These are phyloP conservation scores for Plumapathes pennacea DNA, from an alignment of 92 coral and sea anemone species.

Conservation along the genomic window DNA sequence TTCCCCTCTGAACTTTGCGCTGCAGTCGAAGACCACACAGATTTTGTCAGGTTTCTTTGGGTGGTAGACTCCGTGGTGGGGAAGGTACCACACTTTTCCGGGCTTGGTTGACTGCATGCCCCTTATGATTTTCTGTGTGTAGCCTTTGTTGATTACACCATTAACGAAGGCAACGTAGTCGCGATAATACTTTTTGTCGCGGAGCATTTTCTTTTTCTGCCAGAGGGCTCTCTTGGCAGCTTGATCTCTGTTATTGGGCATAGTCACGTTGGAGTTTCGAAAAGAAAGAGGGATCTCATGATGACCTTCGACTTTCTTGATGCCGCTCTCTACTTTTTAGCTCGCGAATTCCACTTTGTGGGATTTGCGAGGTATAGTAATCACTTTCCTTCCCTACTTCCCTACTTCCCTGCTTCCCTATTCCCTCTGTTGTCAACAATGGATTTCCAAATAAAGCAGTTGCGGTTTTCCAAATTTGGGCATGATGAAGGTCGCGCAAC, in stretches of 20 bases:
- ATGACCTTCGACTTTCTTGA: slow-evolving; percentile 30
- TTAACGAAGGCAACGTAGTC: slow-evolving; percentile 38
- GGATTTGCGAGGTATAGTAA: no score
- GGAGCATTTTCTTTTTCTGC: slow-evolving; percentile 40
- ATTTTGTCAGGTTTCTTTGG: slow-evolving; percentile 51
- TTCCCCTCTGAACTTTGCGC: slow-evolving; percentile 36
- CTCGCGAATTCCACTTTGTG: no score
- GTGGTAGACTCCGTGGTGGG: slow-evolving; percentile 56
- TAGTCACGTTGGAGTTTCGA: slow-evolving; percentile 15
- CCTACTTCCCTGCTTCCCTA: no score
- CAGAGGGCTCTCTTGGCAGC: slow-evolving; percentile 38
- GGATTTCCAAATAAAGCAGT: no score
- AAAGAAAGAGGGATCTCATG: slow-evolving; percentile 53
- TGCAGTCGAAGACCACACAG: slow-evolving; percentile 63
- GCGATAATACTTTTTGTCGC: slow-evolving; percentile 10
- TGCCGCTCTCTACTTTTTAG: slow-evolving; percentile 12
- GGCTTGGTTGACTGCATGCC: background rate
- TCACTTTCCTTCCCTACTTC: no score
- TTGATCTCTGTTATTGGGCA: slow-evolving; percentile 45
- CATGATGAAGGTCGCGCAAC: no score
- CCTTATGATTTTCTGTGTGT: slow-evolving; percentile 34
- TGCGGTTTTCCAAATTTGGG: no score
- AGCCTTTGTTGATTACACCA: slow-evolving; percentile 33
- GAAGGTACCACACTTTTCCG: slow-evolving; percentile 46
- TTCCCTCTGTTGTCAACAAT: no score